These are phyloP conservation scores for Sisor rabdophorus DNA, from an alignment of 2,113 vertebrate species.

Conservation along the genomic window DNA sequence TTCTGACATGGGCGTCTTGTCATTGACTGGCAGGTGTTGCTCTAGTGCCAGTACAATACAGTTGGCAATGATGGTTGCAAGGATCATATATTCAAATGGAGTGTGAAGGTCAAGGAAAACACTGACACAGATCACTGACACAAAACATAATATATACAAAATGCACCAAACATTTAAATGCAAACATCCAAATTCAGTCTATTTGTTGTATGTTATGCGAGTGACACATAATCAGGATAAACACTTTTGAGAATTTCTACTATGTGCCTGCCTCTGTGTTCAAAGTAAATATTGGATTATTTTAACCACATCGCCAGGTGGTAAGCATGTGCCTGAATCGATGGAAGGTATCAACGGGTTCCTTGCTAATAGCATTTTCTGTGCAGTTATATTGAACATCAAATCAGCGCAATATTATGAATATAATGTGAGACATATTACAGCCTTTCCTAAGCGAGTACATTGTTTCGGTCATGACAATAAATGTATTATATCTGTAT, in stretches of 20 bases:
- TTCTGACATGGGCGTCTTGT: conserved; percentile 98
- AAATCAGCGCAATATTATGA: background rate
- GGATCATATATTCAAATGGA: conserved; percentile 99
- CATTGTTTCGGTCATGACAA: background rate
- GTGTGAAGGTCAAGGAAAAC: conserved; percentile 80
- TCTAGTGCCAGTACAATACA: conserved; percentile 96
- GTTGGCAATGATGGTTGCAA: conserved; percentile 98
- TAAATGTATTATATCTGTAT: background rate
- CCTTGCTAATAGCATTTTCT: background rate
- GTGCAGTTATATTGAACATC: background rate
- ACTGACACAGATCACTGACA: conserved; percentile 16
- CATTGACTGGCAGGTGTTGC: conserved; percentile 88
- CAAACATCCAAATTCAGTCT: no score
- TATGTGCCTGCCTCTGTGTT: background rate
- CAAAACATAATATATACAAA: conserved; percentile 7
- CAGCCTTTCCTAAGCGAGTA: background rate
- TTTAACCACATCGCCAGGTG: conserved; percentile 14
- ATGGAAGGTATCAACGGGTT: background rate
- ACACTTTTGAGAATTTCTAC: background rate
- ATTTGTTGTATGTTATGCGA: no score
- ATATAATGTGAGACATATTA: background rate
- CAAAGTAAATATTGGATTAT: conserved; percentile 26
- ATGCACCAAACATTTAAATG: no score
- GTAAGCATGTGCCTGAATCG: conserved; percentile 7
- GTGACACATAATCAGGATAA: background rate